Conservation (phyloP, 2,797 vertebrate species). For the Sebastes hopkinsi region DNA sequence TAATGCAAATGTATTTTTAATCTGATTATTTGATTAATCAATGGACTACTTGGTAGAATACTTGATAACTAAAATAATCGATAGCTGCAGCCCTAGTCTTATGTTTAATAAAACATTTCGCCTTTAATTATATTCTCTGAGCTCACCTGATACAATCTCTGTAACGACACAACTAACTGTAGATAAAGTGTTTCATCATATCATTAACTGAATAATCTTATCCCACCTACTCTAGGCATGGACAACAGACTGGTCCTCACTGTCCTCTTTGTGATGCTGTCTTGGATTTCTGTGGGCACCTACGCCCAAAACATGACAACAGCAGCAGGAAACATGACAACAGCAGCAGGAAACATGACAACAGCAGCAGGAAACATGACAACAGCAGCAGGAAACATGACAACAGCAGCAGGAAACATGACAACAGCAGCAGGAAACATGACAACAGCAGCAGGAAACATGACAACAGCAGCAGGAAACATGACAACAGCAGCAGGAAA, state of each 20-base stretch:
- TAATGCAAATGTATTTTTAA: too few species aligned
- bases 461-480: accelerated
- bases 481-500: accelerated
- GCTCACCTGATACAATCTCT: background rate
- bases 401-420: too few species aligned
- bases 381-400: accelerated
- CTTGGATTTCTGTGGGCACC: conserved; percentile 7
- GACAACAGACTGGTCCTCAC: conserved; percentile 33
- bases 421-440: too few species aligned
- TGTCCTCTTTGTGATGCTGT: conserved; percentile 37
- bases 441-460: too few species aligned
- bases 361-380: background rate
- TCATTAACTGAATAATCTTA: background rate
- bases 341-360: accelerated
- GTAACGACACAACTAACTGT: background rate
- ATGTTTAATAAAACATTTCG: background rate
- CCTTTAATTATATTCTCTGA: background rate
- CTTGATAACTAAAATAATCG: too few species aligned
- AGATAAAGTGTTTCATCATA: background rate
- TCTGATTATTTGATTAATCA: too few species aligned
- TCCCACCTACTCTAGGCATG: conserved; percentile 41
- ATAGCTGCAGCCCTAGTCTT: too few species aligned
- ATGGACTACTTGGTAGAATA: too few species aligned
- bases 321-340: accelerated
- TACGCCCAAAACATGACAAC: accelerated